These are phyloP conservation scores for Ctenochaetus hawaiiensis DNA, from an alignment of 2,797 vertebrate species.

Conservation along the genomic window DNA sequence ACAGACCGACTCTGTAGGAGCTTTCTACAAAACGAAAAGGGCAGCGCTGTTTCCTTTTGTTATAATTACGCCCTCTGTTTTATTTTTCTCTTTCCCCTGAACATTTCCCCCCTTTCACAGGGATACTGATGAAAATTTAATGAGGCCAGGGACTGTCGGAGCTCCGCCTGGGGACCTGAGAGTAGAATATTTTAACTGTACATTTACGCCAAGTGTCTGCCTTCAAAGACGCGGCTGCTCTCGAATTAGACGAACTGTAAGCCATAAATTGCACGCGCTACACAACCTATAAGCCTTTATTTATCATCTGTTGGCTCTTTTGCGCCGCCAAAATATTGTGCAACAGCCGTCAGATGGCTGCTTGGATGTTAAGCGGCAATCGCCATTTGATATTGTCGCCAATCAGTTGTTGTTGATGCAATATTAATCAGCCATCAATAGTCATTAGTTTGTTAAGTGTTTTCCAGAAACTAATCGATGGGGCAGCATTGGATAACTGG, in stretches of 20 bases:
- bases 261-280: constrained; percentile 88
- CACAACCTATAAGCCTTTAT: constrained; percentile 73
- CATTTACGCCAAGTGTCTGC: constrained; percentile 98
- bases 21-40: constrained; percentile 77
- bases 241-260: constrained; percentile 93
- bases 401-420: constrained; percentile 86
- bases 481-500: constrained; percentile 64
- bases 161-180: constrained; percentile 94
- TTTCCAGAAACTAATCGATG: constrained; percentile 88
- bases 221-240: constrained; percentile 96
- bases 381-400: constrained; percentile 77
- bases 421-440: constrained; percentile 91
- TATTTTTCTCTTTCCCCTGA: constrained; percentile 84
- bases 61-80: constrained; percentile 90
- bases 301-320: constrained; percentile 71
- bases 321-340: constrained; percentile 44
- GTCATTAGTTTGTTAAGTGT: constrained; percentile 90
- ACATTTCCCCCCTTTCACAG: constrained; percentile 89
- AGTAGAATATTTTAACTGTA: constrained; percentile 99
- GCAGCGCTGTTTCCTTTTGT: constrained; percentile 87
- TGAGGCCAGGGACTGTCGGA: constrained; percentile 96
- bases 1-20: constrained; percentile 61
- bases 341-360: constrained; percentile 68
- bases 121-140: constrained; percentile 99
- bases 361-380: constrained; percentile 61